Evolutionary conservation across 2,888 invertebrate species (phyloP), one percentile per base, ranked within the genome.

Genomic region (Eupithecia pulchellata): DNA sequence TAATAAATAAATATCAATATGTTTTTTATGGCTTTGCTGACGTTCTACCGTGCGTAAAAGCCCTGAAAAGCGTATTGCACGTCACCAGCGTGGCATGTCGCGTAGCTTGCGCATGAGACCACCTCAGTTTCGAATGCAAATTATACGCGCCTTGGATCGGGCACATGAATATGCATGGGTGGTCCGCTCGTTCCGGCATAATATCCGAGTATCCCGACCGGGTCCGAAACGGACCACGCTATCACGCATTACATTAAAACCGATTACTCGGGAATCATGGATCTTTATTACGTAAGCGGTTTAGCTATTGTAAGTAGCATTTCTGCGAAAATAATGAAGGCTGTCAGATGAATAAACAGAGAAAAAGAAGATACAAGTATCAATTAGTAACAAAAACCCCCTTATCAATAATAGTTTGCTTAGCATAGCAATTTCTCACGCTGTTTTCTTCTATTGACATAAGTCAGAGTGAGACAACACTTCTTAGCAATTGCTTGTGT

Each of bases 161-260:
- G 82, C 82, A 79, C 88, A 93, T 93, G 93, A 93, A 94, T 94
- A 94, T 94, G 91, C 92, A 94, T 92, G 88, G 82, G 74, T 78
- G 81, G 84, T 82, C 82, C 84, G 83, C 82, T 84, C 83, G 89
- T 86, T 82, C 84, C 88, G 86, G 91, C 87, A 92, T 92, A 91
- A 92, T 92, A 89, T 89, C 88, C 83, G 83, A 87, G 86, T 82
- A 81, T 82, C 82, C 82, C 71, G 79, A 79, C 71, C 72, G 78
- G 78, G 76, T 69, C 76, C 71, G 52, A 69, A 64, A 32, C 58
- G 75, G 73, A 71, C 61, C 57, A 55, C 67, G 42, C 73, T 55
- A 74, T 76, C 75, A 74, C 73, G 72, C 74, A 69, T 61, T 71
- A 69, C 75, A 72, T 71, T 75, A 76, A 74, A 79, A 65, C 70